Conservation (phyloP, 1,140 invertebrate species). For the Eueides isabella region DNA sequence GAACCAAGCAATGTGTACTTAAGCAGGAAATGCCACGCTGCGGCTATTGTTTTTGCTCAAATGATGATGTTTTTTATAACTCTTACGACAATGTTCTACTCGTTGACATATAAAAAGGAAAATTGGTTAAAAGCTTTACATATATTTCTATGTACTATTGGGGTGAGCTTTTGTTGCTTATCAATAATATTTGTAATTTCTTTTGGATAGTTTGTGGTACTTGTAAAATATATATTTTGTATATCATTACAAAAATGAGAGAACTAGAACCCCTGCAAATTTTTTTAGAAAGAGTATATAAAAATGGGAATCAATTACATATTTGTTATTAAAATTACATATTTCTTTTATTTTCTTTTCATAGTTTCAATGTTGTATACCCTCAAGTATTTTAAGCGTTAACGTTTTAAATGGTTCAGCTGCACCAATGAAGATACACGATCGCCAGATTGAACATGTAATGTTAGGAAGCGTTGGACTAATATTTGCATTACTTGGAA, state of each 20-base stretch:
- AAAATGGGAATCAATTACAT: no score
- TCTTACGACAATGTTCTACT: conserved; percentile 48
- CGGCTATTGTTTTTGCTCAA: conserved; percentile 44
- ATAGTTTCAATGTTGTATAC: conserved; percentile 59
- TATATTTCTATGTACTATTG: conserved; percentile 57
- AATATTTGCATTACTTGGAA: conserved; percentile 29
- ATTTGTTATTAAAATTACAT: background rate
- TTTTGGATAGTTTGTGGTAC: no score
- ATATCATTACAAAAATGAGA: no score
- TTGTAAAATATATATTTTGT: no score
- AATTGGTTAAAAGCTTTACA: conserved; percentile 43
- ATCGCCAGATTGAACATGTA: conserved; percentile 50
- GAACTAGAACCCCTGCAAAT: no score
- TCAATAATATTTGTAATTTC: background rate
- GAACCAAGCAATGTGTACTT: conserved; percentile 41
- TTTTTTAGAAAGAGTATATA: no score
- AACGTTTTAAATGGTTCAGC: conserved; percentile 49
- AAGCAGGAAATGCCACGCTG: conserved; percentile 43
- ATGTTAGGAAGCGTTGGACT: conserved; percentile 43
- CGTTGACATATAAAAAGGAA: conserved; percentile 37
- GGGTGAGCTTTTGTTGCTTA: conserved; percentile 43
- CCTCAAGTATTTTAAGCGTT: conserved; percentile 49
- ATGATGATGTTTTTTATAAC: conserved; percentile 49
- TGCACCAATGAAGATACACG: conserved; percentile 38
- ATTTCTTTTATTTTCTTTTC: conserved; percentile 19